A percentile compares a stretch with the other conserved stretches of the same genome.
These are phyloP conservation scores for Dolichotis patagonum DNA, from an alignment of 2,113 vertebrate species.

Conservation along the genomic window DNA sequence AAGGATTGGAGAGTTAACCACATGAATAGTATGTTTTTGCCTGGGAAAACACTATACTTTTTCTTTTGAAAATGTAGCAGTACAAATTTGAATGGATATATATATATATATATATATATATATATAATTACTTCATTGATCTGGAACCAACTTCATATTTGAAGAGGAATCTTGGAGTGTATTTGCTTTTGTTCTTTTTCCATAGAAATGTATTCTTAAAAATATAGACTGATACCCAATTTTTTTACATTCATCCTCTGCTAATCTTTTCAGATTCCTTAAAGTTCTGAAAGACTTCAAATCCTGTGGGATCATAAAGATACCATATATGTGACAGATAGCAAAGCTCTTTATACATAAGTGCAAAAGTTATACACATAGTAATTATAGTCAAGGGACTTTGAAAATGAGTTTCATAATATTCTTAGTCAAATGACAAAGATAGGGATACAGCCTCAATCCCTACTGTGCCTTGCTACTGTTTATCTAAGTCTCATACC, in stretches of 20 bases:
- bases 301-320: background rate
- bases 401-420: background rate
- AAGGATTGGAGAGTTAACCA: background rate
- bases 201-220: background rate
- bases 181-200: conserved; percentile 27
- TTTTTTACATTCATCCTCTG: conserved; percentile 29
- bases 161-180: background rate
- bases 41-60: background rate
- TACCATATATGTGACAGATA: background rate
- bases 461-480: background rate
- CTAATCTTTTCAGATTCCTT: conserved; percentile 15
- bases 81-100: background rate
- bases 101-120: background rate
- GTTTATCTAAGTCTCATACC: background rate
- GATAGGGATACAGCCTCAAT: background rate
- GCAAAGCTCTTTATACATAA: background rate
- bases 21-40: background rate
- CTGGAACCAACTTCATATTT: background rate
- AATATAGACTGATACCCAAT: background rate
- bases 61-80: background rate
- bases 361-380: background rate
- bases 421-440: background rate
- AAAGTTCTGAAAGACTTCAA: background rate
- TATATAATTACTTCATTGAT: conserved; percentile 27
- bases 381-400: background rate